These are phyloP conservation scores for Argentina silus DNA, from an alignment of 2,797 vertebrate genomes.

Conservation along the genomic window DNA sequence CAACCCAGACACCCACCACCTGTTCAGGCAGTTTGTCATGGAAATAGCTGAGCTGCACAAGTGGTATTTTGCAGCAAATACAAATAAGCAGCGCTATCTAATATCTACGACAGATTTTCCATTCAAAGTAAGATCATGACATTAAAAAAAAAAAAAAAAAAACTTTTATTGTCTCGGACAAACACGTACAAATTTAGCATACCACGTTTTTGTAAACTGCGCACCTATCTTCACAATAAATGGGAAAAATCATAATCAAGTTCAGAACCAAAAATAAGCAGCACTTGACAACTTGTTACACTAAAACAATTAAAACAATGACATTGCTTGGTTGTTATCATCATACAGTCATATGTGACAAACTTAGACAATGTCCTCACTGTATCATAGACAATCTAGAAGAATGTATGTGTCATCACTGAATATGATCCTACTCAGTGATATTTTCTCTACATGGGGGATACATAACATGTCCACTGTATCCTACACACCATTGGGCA, in stretches of 20 bases:
- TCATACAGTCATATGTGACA: not conserved
- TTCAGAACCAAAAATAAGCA: slow-evolving; percentile 4
- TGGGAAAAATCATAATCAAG: slow-evolving; percentile 12
- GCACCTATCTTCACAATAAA: slow-evolving; percentile 13
- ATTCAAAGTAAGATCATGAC: slow-evolving; percentile 5
- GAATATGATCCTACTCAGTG: slow-evolving; percentile 13
- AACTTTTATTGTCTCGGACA: slow-evolving; percentile 13
- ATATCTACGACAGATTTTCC: not conserved
- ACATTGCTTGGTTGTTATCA: slow-evolving; percentile 9
- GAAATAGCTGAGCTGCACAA: no score
- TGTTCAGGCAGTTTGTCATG: no score
- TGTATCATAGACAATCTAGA: slow-evolving; percentile 2
- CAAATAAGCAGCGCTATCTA: no score
- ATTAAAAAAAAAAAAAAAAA: not conserved
- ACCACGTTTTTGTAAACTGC: slow-evolving; percentile 12
- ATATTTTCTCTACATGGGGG: not conserved
- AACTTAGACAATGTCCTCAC: slow-evolving; percentile 3
- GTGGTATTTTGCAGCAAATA: no score
- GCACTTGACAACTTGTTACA: slow-evolving; percentile 21
- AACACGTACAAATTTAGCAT: not conserved
- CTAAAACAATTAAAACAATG: slow-evolving; percentile 3
- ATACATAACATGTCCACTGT: not conserved
- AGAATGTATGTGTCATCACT: not conserved
- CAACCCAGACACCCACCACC: no score
- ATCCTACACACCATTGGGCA: not conserved